Evolutionary conservation across 2,888 invertebrate genomes (phyloP).

Genomic region (Homarus gammarus): DNA sequence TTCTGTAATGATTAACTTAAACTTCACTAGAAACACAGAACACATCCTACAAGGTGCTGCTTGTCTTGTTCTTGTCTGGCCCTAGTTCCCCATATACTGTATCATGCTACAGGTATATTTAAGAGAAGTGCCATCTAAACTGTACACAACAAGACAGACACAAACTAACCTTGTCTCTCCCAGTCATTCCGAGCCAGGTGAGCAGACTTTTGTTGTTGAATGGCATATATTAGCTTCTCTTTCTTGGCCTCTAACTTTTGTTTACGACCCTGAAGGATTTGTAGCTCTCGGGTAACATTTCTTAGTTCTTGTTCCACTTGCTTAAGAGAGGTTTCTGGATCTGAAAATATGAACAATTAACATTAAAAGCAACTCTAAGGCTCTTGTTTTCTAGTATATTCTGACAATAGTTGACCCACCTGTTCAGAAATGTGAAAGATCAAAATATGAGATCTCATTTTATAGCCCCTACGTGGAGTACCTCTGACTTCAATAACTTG

Average conservation of each 20-base stretch:
- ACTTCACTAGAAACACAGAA: too few species aligned
- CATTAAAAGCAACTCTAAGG: not conserved
- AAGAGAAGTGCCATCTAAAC: not conserved
- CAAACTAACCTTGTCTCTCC: slow-evolving; percentile 57
- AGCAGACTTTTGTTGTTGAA: slow-evolving; percentile 54
- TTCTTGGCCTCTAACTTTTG: slow-evolving; percentile 26
- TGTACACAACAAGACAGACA: not conserved
- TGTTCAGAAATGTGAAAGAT: too few species aligned
- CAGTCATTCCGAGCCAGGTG: slow-evolving; percentile 67
- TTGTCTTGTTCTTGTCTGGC: not conserved
- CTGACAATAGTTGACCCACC: too few species aligned
- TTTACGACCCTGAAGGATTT: slow-evolving; percentile 60
- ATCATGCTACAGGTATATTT: not conserved
- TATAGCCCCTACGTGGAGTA: too few species aligned
- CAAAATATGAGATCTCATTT: too few species aligned
- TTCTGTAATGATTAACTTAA: too few species aligned
- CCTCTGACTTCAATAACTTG: too few species aligned
- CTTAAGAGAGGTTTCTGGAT: slow-evolving; percentile 49
- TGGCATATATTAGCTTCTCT: slow-evolving; percentile 50
- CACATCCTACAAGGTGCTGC: too few species aligned
- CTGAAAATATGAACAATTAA: slow-evolving; percentile 19
- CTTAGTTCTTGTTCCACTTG: slow-evolving; percentile 47
- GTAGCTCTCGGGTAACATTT: slow-evolving; percentile 51
- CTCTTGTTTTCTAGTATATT: too few species aligned
- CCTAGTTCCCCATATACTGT: not conserved